Evolutionary conservation across 1,140 invertebrate species (phyloP).

Genomic region (Littorina saxatilis): DNA sequence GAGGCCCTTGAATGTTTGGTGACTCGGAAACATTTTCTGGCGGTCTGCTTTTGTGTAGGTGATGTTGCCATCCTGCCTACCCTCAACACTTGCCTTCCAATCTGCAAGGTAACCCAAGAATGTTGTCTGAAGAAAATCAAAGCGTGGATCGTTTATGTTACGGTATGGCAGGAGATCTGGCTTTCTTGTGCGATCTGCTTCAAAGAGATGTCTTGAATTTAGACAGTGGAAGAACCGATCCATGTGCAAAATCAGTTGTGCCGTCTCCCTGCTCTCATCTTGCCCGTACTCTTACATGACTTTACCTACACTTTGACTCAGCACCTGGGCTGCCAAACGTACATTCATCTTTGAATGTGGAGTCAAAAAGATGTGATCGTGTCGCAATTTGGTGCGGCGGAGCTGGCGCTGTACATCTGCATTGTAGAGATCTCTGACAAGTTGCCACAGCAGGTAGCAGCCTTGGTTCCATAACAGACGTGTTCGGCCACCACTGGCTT

Average conservation of each 20-base stretch:
- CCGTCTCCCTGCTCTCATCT: neutral
- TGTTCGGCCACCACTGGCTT: neutral
- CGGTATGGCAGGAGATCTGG: neutral
- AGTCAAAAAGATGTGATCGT: neutral
- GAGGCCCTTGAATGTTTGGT: neutral
- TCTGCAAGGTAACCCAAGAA: no score
- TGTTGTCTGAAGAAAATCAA: no score
- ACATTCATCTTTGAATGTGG: neutral
- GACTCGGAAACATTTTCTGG: no score
- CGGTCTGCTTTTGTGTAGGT: no score
- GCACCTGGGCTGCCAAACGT: neutral
- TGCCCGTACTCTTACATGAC: neutral
- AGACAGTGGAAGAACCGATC: slow-evolving; percentile 15
- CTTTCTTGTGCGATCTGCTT: slow-evolving; percentile 8
- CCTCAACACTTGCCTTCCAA: no score
- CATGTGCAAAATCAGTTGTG: slow-evolving; percentile 5
- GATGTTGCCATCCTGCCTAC: no score
- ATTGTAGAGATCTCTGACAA: neutral
- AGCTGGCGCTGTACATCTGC: neutral
- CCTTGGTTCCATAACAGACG: neutral
- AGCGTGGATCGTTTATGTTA: neutral
- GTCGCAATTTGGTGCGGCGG: neutral
- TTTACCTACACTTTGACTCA: neutral
- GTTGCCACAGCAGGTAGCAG: neutral
- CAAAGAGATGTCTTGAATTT: neutral